Evolutionary conservation across 1,140 invertebrate genomes (phyloP).

Genomic region (Apis florea): DNA sequence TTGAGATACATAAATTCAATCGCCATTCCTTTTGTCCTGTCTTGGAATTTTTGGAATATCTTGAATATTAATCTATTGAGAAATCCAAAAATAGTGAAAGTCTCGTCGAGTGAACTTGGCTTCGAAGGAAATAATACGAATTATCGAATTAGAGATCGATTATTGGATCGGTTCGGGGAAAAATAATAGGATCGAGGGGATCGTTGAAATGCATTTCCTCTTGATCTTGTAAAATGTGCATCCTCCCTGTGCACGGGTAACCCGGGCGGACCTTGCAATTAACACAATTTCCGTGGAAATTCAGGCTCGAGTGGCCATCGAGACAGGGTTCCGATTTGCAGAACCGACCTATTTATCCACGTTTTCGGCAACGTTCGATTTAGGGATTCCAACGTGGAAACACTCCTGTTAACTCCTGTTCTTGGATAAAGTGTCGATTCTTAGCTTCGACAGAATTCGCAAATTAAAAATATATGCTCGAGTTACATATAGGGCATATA

Average conservation of each 20-base stretch:
- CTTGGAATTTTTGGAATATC: no score
- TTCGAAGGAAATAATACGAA: no score
- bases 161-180: background rate
- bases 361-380: slow-evolving; percentile 2
- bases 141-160: background rate
- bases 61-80: no score
- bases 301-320: slow-evolving; percentile 15
- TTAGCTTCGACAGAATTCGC: no score
- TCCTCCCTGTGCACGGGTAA: background rate
- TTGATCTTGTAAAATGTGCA: background rate
- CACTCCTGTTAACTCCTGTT: background rate
- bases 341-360: slow-evolving; percentile 31
- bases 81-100: background rate
- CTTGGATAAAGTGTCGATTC: no score
- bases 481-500: no score
- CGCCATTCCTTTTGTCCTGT: no score
- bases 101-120: no score
- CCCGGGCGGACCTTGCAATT: slow-evolving; percentile 27
- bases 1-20: no score
- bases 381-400: background rate
- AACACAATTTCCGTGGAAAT: slow-evolving; percentile 36
- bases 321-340: slow-evolving; percentile 12
- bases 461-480: no score
- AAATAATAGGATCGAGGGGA: background rate
- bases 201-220: background rate